Evolutionary conservation across 2,113 vertebrate genomes (phyloP).

Genomic region (Salvelinus fontinalis): DNA sequence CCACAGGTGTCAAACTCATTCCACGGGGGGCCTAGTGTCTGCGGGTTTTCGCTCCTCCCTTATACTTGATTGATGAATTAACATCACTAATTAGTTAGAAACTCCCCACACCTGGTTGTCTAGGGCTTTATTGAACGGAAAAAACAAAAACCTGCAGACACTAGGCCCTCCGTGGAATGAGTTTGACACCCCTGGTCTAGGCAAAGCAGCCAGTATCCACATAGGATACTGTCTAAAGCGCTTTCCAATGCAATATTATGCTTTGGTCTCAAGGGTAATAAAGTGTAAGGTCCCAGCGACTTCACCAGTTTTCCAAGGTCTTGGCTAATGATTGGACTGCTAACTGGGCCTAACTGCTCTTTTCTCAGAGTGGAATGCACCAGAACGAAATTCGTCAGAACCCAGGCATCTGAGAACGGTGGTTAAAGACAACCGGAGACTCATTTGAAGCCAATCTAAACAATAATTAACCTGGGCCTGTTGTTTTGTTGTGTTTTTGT

Average conservation of each 20-base stretch:
- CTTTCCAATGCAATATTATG: conserved; percentile 32
- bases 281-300: conserved; percentile 34
- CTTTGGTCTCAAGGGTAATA: conserved; percentile 49
- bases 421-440: conserved; percentile 47
- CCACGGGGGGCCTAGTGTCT: too few relatives aligned
- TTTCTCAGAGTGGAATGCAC: conserved; percentile 41
- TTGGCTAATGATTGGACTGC: conserved; percentile 40
- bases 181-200: too few relatives aligned
- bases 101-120: too few relatives aligned
- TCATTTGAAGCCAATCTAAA: conserved; percentile 60
- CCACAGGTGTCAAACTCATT: too few relatives aligned
- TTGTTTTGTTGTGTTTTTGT: conserved; percentile 67
- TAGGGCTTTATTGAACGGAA: too few relatives aligned
- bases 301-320: conserved; percentile 9
- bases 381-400: conserved; percentile 27
- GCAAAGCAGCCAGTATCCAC: conserved; percentile 20
- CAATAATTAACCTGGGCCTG: conserved; percentile 55
- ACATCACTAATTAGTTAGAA: too few relatives aligned
- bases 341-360: conserved; percentile 9
- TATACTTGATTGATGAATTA: too few relatives aligned
- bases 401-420: conserved; percentile 27
- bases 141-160: too few relatives aligned
- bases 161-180: too few relatives aligned
- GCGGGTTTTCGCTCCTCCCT: too few relatives aligned
- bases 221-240: neutral